Evolutionary conservation across 2,113 vertebrate species (phyloP).

Genomic region (Uropsilus gracilis): DNA sequence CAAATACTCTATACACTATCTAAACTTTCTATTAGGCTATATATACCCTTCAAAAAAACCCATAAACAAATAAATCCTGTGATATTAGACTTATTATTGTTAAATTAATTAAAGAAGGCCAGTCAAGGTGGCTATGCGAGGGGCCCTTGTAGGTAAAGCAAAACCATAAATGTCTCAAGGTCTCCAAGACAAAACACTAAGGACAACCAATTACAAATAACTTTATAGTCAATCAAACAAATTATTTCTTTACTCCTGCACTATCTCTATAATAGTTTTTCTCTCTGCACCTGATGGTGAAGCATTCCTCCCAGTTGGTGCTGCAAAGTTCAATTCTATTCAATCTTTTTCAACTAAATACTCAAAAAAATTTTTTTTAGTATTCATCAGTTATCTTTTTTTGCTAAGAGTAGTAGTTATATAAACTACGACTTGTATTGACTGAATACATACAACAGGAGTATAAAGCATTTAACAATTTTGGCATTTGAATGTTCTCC

Average conservation of each 20-base stretch:
- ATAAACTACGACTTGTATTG: background rate
- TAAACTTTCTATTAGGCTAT: background rate
- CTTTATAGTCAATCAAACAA: background rate
- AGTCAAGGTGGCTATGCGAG: no score
- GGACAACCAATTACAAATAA: background rate
- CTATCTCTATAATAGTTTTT: background rate
- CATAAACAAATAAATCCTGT: background rate
- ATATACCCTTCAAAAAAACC: no score
- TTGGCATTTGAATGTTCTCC: background rate
- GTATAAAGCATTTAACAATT: background rate
- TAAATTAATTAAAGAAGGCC: background rate
- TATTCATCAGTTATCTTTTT: no score
- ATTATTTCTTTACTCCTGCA: background rate
- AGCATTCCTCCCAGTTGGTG: background rate
- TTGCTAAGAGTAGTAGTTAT: background rate
- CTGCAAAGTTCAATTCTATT: background rate
- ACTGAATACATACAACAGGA: background rate
- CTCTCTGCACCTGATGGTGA: background rate
- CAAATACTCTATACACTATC: background rate
- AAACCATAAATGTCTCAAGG: no score
- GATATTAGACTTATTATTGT: background rate
- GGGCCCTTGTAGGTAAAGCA: no score
- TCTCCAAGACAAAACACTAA: background rate
- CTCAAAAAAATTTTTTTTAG: no score
- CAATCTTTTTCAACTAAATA: no score